These are phyloP conservation scores for Listrodromus nycthemerus DNA, from an alignment of 2,888 invertebrate genomes.

Conservation along the genomic window DNA sequence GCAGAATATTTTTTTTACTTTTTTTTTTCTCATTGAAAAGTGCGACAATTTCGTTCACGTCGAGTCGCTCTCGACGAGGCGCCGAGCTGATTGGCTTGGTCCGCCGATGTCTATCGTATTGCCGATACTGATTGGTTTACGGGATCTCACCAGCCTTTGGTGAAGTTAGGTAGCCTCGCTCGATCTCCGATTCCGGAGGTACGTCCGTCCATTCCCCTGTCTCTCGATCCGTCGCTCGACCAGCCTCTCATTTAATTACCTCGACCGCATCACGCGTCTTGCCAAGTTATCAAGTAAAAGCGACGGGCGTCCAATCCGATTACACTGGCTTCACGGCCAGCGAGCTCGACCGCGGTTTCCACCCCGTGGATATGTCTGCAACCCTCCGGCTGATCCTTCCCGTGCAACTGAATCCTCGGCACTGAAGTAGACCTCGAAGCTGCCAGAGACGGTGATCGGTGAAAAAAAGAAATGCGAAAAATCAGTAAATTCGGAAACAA, in stretches of 20 bases:
- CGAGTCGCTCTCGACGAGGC: slow-evolving; percentile 31
- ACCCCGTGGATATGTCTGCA: slow-evolving; percentile 20
- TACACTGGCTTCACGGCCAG: slow-evolving; percentile 64
- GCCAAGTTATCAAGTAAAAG: slow-evolving; percentile 72
- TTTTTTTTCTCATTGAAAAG: slow-evolving; percentile 65
- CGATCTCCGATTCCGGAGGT: slow-evolving; percentile 29
- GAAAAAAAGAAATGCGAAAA: not conserved
- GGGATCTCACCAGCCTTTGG: slow-evolving; percentile 49
- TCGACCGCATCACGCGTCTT: slow-evolving; percentile 69
- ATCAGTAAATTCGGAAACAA: no score
- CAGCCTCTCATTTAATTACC: slow-evolving; percentile 65
- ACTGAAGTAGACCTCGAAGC: not conserved
- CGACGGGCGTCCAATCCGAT: slow-evolving; percentile 71
- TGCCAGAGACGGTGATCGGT: not conserved
- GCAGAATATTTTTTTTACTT: slow-evolving; percentile 24
- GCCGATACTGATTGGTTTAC: slow-evolving; percentile 73
- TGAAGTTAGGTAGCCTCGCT: slow-evolving; percentile 18
- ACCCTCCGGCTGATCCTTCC: not conserved
- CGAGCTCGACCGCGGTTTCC: slow-evolving; percentile 7
- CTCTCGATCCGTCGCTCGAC: slow-evolving; percentile 52
- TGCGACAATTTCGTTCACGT: slow-evolving; percentile 65
- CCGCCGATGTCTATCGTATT: slow-evolving; percentile 59
- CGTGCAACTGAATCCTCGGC: slow-evolving; percentile 10
- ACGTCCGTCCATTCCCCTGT: slow-evolving; percentile 50
- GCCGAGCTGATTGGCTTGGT: slow-evolving; percentile 65